Base-by-base conservation (phyloP, 1,140 invertebrate genomes). In the Megalonaias nervosa region DNA sequence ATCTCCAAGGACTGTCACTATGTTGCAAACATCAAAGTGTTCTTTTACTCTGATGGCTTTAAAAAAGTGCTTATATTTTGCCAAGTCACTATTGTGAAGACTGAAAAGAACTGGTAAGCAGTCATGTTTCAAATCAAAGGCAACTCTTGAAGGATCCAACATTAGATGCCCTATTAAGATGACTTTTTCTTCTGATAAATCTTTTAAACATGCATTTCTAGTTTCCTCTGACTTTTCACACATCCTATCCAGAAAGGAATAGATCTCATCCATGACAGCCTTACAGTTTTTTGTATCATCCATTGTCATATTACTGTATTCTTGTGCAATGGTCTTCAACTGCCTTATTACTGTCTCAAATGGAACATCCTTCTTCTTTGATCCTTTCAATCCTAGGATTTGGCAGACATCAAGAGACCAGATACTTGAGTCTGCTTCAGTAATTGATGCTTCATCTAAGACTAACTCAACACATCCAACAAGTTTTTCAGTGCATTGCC, bases 71-170 rank as follows among this genome's bases (percentile, higher is more conserved):
- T 56, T 69, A 64, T 70, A 26, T 17, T 5, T 48, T 14, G 23
- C 16, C 1, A 69, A 26, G 2, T 64, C 56, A 55, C 12, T 26
- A 16, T 17, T 21, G 13, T 65, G 73, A 4, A 84, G 67, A 56
- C 58, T 67, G 66, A 74, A 83, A 6, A 83, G 57, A 65, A 72
- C 67, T 17, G 83, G 83, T 1, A 21, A 16, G 58, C 70, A 81
- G 61, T 83, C 80, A 23, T 64, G 55, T 14, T 75, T 26, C 16
- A 71, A 19, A 16, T 69, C 17, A 31, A 81, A 79, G 13, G 81
- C 78, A 23, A 83, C 79, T 23, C 67, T 26, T 16, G 58, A 17
- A 11, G 81, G 48, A 16, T n/a, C 48, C 1, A 81, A 73, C 71
- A 84, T 58, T 2, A 56, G 15, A 4, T 21, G 60, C 19, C 66